Percentiles rank a stretch among this genome's conserved stretches.
Conservation (phyloP, 2,113 vertebrate genomes). For the Microcebus jonahi region DNA sequence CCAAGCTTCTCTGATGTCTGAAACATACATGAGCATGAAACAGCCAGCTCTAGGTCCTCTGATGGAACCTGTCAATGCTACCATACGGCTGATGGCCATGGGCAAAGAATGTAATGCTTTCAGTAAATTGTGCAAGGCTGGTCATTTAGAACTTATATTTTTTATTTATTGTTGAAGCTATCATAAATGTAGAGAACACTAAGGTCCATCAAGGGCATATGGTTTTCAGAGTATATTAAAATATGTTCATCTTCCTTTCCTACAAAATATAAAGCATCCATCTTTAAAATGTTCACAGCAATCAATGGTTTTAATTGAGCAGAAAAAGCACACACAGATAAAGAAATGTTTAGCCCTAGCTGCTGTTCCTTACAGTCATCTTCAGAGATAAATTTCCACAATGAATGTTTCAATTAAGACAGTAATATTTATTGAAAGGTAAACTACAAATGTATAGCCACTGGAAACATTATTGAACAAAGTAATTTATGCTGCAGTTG, state of each 20-base stretch:
- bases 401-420: slow-evolving; percentile 65
- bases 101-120: background rate
- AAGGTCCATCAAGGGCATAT: background rate
- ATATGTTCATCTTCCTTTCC: background rate
- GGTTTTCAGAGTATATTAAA: slow-evolving; percentile 49
- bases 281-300: slow-evolving; percentile 32
- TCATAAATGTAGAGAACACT: background rate
- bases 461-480: slow-evolving; percentile 72
- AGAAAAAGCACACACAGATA: slow-evolving; percentile 7
- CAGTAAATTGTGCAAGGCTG: background rate
- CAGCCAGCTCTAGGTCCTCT: background rate
- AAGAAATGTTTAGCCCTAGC: background rate
- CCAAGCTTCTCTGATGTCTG: background rate
- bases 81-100: background rate
- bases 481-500: slow-evolving; percentile 67
- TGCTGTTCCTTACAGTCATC: background rate
- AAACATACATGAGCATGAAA: background rate
- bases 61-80: background rate
- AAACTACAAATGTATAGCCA: slow-evolving; percentile 68
- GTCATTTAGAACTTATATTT: background rate
- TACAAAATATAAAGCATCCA: slow-evolving; percentile 5
- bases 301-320: slow-evolving; percentile 49
- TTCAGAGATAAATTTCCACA: slow-evolving; percentile 55
- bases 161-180: background rate
- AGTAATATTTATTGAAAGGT: slow-evolving; percentile 75